Evolutionary conservation across 2,888 invertebrate species (phyloP).

Genomic region (Craniophora ligustri): DNA sequence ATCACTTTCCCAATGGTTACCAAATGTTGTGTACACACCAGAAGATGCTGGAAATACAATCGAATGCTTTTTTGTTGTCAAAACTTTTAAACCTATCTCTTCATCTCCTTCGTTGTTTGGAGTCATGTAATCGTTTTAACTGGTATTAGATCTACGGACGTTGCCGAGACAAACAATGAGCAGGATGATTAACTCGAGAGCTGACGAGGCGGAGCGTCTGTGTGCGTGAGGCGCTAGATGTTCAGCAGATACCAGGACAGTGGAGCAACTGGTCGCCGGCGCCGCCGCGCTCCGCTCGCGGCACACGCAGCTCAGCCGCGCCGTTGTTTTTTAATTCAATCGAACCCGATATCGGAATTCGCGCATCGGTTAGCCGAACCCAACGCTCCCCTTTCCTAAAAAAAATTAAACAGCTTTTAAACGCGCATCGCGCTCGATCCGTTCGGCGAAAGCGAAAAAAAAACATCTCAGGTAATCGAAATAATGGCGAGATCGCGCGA

Average conservation of each 20-base stretch:
- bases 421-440: conserved; percentile 78
- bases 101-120: conserved; percentile 27
- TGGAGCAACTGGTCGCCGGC: conserved; percentile 40
- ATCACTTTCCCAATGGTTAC: conserved; percentile 25
- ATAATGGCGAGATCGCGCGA: conserved; percentile 84
- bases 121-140: conserved; percentile 23
- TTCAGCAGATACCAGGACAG: conserved; percentile 22
- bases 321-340: conserved; percentile 65
- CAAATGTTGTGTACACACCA: conserved; percentile 8
- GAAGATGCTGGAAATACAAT: conserved; percentile 12
- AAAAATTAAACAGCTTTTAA: conserved; percentile 88
- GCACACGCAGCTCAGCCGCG: conserved; percentile 59
- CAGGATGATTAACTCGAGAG: conserved; percentile 37
- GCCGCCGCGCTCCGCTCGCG: conserved; percentile 54
- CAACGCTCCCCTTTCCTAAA: conserved; percentile 85
- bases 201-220: conserved; percentile 9
- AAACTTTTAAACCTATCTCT: conserved; percentile 22
- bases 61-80: conserved; percentile 22
- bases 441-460: conserved; percentile 77
- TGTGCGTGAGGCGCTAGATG: conserved; percentile 20
- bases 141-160: conserved; percentile 19
- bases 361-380: conserved; percentile 84
- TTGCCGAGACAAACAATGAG: conserved; percentile 39
- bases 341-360: conserved; percentile 84
- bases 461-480: conserved; percentile 88